Conservation (phyloP, 2,797 vertebrate species). For the Oreonectes daqikongensis region DNA sequence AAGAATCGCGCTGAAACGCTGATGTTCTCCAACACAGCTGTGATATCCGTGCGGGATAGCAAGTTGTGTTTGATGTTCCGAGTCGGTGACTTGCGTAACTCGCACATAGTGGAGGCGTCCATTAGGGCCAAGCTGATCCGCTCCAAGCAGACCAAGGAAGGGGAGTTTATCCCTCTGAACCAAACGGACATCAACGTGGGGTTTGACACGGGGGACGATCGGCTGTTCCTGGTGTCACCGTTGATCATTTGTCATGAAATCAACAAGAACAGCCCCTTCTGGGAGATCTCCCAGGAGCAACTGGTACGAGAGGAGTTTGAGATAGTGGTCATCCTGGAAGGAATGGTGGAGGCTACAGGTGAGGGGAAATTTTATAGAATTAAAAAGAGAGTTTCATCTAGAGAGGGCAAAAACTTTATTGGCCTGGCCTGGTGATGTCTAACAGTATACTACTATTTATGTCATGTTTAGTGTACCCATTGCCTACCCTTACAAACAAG, state of each 20-base stretch:
- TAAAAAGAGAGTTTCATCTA: not conserved
- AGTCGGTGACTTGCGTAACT: constrained; percentile 66
- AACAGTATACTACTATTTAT: too few species aligned
- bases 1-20: constrained; percentile 66
- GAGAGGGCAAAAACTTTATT: too few species aligned
- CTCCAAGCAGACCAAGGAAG: constrained; percentile 65
- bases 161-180: constrained; percentile 67
- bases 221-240: constrained; percentile 66
- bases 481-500: too few species aligned
- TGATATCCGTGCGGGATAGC: constrained; percentile 62
- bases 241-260: constrained; percentile 69
- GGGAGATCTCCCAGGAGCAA: constrained; percentile 64
- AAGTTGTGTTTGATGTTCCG: constrained; percentile 68
- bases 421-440: too few species aligned
- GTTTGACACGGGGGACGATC: constrained; percentile 64
- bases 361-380: constrained; percentile 14
- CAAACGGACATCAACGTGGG: constrained; percentile 67
- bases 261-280: constrained; percentile 64
- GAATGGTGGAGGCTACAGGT: constrained; percentile 70
- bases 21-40: constrained; percentile 66
- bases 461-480: too few species aligned
- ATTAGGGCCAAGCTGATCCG: constrained; percentile 66
- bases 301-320: constrained; percentile 64
- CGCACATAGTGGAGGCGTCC: constrained; percentile 67
- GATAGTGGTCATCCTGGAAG: constrained; percentile 67